These are phyloP conservation scores for Cosmia trapezina DNA, from an alignment of 2,888 invertebrate genomes.

Conservation along the genomic window DNA sequence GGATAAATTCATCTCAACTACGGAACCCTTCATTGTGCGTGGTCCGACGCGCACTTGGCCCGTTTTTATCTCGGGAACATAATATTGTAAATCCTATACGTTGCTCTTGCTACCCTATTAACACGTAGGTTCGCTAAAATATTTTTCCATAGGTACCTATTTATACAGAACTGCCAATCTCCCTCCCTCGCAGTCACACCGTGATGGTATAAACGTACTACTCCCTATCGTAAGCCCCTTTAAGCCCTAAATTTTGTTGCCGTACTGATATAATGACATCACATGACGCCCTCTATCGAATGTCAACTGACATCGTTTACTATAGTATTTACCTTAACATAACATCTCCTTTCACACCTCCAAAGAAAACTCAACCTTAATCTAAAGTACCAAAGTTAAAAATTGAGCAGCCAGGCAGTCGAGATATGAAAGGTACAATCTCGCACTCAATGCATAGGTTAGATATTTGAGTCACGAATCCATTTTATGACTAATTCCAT, in stretches of 20 bases:
- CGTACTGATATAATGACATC: slow-evolving; percentile 90
- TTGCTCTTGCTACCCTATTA: slow-evolving; percentile 27
- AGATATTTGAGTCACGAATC: slow-evolving; percentile 90
- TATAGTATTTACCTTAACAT: slow-evolving; percentile 54
- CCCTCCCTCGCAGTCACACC: slow-evolving; percentile 61
- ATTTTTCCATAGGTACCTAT: slow-evolving; percentile 53
- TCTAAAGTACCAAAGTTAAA: rapidly evolving
- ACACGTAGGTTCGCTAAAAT: slow-evolving; percentile 58
- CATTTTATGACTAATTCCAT: slow-evolving; percentile 91
- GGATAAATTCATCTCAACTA: too few species aligned
- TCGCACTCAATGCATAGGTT: slow-evolving; percentile 81
- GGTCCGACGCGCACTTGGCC: too few species aligned
- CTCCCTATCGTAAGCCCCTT: slow-evolving; percentile 79
- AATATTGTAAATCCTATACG: slow-evolving; percentile 17
- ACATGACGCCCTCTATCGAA: slow-evolving; percentile 89
- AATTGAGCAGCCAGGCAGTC: slow-evolving; percentile 17
- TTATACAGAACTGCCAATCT: slow-evolving; percentile 58
- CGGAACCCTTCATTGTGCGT: too few species aligned
- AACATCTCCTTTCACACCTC: slow-evolving; percentile 31
- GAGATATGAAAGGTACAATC: slow-evolving; percentile 58
- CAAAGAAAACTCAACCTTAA: slow-evolving; percentile 56
- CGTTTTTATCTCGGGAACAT: not conserved
- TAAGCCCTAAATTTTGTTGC: slow-evolving; percentile 87
- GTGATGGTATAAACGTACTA: slow-evolving; percentile 69
- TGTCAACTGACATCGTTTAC: slow-evolving; percentile 87